These are phyloP conservation scores for Clinocottus analis DNA, from an alignment of 2,113 vertebrate genomes.

Conservation along the genomic window DNA sequence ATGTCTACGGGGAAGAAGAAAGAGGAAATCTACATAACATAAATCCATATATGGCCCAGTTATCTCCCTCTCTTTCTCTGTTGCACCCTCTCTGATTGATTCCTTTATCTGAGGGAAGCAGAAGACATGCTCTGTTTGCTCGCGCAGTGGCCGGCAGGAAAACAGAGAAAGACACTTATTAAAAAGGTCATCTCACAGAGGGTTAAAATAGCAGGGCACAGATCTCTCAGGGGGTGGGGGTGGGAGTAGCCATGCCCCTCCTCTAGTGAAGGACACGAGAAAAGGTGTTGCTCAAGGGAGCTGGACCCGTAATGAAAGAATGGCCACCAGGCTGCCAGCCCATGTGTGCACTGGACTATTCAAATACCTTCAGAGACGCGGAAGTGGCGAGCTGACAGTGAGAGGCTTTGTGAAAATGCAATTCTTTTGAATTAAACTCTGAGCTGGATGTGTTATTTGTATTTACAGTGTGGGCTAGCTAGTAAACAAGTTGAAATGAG, in stretches of 20 bases:
- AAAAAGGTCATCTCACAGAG: conserved; percentile 86
- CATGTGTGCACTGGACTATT: conserved; percentile 73
- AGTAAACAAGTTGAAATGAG: conserved; percentile 75
- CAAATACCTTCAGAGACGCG: conserved; percentile 73
- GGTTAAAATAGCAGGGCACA: conserved; percentile 84
- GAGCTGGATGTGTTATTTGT: conserved; percentile 72
- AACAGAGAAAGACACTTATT: conserved; percentile 87
- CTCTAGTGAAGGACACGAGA: conserved; percentile 84
- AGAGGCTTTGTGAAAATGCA: conserved; percentile 65
- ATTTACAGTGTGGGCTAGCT: conserved; percentile 71
- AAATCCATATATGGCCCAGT: conserved; percentile 83
- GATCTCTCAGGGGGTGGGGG: conserved; percentile 63
- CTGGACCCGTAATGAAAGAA: conserved; percentile 78
- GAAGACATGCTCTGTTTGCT: conserved; percentile 84
- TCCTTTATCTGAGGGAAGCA: conserved; percentile 84
- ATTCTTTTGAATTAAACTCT: conserved; percentile 73
- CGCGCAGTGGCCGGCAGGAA: conserved; percentile 81
- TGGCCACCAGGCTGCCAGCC: conserved; percentile 71
- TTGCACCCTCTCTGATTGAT: conserved; percentile 81
- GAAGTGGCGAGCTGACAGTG: conserved; percentile 52
- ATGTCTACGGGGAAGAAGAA: conserved; percentile 73
- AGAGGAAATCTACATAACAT: conserved; percentile 79
- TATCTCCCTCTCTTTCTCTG: conserved; percentile 75
- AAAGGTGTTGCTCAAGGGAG: conserved; percentile 84
- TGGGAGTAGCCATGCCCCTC: conserved; percentile 74